These are phyloP conservation scores for Sula dactylatra DNA, from an alignment of 2,113 vertebrate genomes.

Conservation along the genomic window DNA sequence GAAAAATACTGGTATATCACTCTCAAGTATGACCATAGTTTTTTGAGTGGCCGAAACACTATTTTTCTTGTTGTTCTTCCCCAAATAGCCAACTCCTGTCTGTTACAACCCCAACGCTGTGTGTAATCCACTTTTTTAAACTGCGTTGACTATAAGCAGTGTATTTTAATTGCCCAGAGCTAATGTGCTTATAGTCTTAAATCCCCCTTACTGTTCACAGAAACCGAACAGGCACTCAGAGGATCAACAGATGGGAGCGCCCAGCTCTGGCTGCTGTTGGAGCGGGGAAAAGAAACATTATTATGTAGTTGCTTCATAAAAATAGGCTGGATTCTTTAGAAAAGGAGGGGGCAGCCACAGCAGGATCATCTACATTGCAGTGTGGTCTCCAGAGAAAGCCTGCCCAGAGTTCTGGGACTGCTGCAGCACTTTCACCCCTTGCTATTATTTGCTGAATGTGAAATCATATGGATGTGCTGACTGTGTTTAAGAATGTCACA, in stretches of 20 bases:
- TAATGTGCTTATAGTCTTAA: slow-evolving; percentile 11
- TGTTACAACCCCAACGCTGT: background rate
- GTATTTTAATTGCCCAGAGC: slow-evolving; percentile 20
- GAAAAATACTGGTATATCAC: background rate
- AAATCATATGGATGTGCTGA: background rate
- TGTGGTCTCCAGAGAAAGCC: background rate
- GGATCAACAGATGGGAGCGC: background rate
- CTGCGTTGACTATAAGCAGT: background rate
- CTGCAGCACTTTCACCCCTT: background rate
- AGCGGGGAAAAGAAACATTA: background rate
- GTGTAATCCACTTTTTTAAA: background rate
- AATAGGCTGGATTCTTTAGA: background rate
- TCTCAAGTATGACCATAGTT: background rate
- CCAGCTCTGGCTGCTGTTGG: background rate
- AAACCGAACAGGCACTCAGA: background rate
- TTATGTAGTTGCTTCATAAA: background rate
- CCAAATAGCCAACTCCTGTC: background rate
- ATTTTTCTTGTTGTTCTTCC: background rate
- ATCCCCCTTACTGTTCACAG: background rate
- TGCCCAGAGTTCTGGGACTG: background rate
- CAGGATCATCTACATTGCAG: background rate
- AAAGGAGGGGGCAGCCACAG: background rate
- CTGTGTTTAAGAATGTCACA: background rate
- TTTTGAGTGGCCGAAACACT: background rate
- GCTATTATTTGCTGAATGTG: background rate